Conservation (phyloP, 1,140 invertebrate genomes). For the Wasmannia auropunctata region DNA sequence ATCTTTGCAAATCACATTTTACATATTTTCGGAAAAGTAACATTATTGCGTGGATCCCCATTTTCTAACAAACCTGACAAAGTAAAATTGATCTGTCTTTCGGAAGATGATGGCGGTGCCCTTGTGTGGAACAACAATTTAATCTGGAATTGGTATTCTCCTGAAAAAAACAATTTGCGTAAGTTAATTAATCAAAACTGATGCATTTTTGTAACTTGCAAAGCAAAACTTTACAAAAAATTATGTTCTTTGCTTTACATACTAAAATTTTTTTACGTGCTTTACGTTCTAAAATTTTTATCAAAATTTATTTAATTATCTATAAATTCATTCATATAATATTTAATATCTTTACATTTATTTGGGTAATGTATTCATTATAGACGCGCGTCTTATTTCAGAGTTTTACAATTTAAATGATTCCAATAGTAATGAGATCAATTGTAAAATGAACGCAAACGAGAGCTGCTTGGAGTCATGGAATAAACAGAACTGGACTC, state of each 20-base stretch:
- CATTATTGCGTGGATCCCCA: too few species aligned
- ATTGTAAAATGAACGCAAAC: conserved; percentile 35
- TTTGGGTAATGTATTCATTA: neutral
- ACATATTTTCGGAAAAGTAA: too few species aligned
- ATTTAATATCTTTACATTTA: neutral
- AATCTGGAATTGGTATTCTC: neutral
- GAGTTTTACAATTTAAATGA: neutral
- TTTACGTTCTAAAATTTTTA: neutral
- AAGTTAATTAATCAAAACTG: neutral
- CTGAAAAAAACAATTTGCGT: conserved; percentile 6
- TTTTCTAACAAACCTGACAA: too few species aligned
- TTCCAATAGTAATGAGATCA: neutral
- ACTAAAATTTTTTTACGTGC: neutral
- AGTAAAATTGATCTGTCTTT: too few species aligned
- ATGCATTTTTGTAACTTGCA: neutral
- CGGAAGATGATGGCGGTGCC: too few species aligned
- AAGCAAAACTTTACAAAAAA: neutral
- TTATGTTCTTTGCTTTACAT: neutral
- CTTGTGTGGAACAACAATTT: too few species aligned
- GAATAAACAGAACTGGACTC: neutral
- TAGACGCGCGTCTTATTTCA: neutral
- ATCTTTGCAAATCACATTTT: too few species aligned
- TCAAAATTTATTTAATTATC: neutral
- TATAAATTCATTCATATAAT: neutral
- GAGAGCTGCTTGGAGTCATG: conserved; percentile 11